phyloP scores from a whole-genome alignment of 37 sponge, comb jelly and placozoan species.

The Ephydatia muelleri region DNA sequence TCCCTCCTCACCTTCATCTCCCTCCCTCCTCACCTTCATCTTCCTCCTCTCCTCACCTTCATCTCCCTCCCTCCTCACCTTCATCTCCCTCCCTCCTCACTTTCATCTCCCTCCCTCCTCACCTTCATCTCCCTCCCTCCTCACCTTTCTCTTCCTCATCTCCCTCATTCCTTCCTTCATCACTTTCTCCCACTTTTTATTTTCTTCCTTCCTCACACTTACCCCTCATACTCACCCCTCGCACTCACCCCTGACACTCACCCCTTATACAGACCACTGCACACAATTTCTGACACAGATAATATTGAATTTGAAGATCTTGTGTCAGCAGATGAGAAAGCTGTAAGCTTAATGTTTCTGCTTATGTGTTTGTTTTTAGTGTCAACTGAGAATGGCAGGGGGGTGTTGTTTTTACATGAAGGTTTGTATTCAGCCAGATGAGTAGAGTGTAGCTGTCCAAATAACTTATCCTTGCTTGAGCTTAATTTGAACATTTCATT shows the following conservation, averaged over 20 bases:
- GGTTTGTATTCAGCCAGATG: too few species aligned
- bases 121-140: background rate
- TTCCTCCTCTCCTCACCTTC: slow-evolving; percentile 9
- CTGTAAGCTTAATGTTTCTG: background rate
- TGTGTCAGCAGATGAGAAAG: slow-evolving; percentile 46
- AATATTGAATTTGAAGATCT: background rate
- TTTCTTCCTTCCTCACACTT: too few species aligned
- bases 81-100: background rate
- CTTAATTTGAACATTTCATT: too few species aligned
- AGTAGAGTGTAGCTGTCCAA: background rate
- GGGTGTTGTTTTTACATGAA: background rate
- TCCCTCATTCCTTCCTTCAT: too few species aligned
- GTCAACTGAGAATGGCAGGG: background rate
- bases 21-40: too few species aligned
- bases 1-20: background rate
- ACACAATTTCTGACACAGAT: background rate
- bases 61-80: background rate
- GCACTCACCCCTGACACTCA: too few species aligned
- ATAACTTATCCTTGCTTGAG: too few species aligned
- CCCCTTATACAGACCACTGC: background rate
- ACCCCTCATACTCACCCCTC: too few species aligned
- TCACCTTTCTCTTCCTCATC: background rate
- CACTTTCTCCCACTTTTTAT: too few species aligned
- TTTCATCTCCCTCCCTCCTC: background rate
- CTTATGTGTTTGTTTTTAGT: too few species aligned